phyloP scores from a whole-genome alignment of 2,797 vertebrate species.

The Lagodon rhomboides region DNA sequence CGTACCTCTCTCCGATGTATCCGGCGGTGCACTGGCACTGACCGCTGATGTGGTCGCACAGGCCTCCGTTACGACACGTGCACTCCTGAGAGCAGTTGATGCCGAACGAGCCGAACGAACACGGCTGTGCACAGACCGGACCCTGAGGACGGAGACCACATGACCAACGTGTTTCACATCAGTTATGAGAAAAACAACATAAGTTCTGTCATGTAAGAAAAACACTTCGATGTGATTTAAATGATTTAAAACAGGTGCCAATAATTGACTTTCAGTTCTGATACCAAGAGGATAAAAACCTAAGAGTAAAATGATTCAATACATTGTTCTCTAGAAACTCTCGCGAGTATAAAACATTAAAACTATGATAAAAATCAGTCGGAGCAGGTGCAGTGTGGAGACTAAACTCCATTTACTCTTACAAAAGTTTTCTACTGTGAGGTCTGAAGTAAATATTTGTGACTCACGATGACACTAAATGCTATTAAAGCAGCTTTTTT shows the following conservation, averaged over 20 bases:
- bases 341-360: not conserved
- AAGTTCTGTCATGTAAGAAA: not conserved
- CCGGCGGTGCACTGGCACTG: slow-evolving; percentile 94
- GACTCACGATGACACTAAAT: not conserved
- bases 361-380: not conserved
- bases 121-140: slow-evolving; percentile 95
- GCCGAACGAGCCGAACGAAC: slow-evolving; percentile 92
- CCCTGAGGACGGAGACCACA: slow-evolving; percentile 83
- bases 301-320: no score
- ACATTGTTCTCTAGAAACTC: no score
- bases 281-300: no score
- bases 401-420: not conserved
- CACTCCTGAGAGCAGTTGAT: slow-evolving; percentile 96
- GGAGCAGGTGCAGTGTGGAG: not conserved
- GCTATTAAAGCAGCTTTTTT: not conserved
- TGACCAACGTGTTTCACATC: not conserved
- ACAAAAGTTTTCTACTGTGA: no score
- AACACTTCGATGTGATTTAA: not conserved
- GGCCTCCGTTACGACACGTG: slow-evolving; percentile 93
- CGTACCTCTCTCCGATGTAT: slow-evolving; percentile 94
- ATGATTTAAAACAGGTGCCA: not conserved
- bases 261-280: no score
- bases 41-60: slow-evolving; percentile 96
- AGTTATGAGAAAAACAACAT: not conserved
- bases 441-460: not conserved